Conservation (phyloP, 2,113 vertebrate species). For the Danio rerio region DNA sequence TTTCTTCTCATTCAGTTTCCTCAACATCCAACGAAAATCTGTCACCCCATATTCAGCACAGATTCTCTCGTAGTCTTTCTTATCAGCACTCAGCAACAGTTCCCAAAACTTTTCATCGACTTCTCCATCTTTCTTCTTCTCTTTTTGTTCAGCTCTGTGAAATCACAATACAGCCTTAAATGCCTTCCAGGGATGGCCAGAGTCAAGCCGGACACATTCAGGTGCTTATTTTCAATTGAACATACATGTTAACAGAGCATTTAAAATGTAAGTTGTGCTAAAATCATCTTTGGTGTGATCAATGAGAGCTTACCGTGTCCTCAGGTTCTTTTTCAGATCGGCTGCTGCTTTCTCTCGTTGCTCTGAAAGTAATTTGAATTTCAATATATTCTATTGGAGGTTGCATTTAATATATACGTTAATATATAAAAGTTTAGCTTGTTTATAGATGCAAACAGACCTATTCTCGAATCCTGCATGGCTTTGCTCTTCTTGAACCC, state of each 20-base stretch:
- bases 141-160: slow-evolving; percentile 58
- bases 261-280: background rate
- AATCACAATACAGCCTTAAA: background rate
- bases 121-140: slow-evolving; percentile 65
- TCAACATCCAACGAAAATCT: slow-evolving; percentile 87
- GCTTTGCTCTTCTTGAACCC: slow-evolving; percentile 83
- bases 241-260: background rate
- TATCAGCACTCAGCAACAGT: slow-evolving; percentile 82
- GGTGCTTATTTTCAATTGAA: slow-evolving; percentile 1
- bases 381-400: background rate
- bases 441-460: slow-evolving; percentile 51
- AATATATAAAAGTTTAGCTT: too few species aligned
- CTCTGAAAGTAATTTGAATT: slow-evolving; percentile 58
- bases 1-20: slow-evolving; percentile 81
- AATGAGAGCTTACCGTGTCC: slow-evolving; percentile 52
- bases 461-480: slow-evolving; percentile 73
- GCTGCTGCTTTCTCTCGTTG: slow-evolving; percentile 61
- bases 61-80: slow-evolving; percentile 86
- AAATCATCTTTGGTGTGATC: background rate
- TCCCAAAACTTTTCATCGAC: slow-evolving; percentile 83
- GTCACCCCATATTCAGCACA: slow-evolving; percentile 83
- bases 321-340: slow-evolving; percentile 73
- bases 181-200: background rate
- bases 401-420: background rate
- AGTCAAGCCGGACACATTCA: background rate